Base-by-base conservation (phyloP, 2,113 vertebrate genomes). In the Carassius carassius region DNA sequence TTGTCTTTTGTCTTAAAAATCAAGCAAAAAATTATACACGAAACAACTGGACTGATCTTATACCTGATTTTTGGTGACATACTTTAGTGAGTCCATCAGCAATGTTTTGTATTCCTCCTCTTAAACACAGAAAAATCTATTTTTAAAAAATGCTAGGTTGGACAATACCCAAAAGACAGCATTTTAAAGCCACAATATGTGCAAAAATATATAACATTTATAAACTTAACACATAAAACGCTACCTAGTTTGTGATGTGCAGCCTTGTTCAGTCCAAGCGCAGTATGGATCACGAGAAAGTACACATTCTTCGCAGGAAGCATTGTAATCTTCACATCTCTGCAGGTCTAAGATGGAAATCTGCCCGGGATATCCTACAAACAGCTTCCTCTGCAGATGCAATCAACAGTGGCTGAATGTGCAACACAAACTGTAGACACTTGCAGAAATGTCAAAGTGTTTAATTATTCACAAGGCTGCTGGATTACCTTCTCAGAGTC, bases 231-330 rank as follows among this genome's bases (percentile, higher is more conserved):
- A 44, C 21, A 3, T 12, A 72, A 25, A 35, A 60, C 90, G 91
- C 88, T 91, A 94, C 93, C 0, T 70, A 19, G 75, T 81, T 85
- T 90, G 88, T 0, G 92, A 83, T 7, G n/a, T 85, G 86, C 94
- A 95, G 78, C 91, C 90, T 44, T 3, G 49, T 29, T 81, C 1
- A 1, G 88, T 92, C 94, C 94, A 95, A 21, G 93, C 89, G 78
- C 94, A 95, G 89, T 95, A 94, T 0, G 94, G 94, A 60, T 94
- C 93, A 6, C 92, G 92, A 16, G 94, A 91, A 85, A 95, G 90
- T 60, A 95, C 92, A 82, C 94, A 95, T 0, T 93, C 91, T 32
- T 78, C 82, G 84, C 94, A 95, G 54, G 93, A 93, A 2, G 23
- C 6, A 49, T 89, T 91, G 82, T 94, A 94, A 2, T 91, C 81